These are phyloP conservation scores for Thelaira solivaga DNA, from an alignment of 2,888 invertebrate species.

Conservation along the genomic window DNA sequence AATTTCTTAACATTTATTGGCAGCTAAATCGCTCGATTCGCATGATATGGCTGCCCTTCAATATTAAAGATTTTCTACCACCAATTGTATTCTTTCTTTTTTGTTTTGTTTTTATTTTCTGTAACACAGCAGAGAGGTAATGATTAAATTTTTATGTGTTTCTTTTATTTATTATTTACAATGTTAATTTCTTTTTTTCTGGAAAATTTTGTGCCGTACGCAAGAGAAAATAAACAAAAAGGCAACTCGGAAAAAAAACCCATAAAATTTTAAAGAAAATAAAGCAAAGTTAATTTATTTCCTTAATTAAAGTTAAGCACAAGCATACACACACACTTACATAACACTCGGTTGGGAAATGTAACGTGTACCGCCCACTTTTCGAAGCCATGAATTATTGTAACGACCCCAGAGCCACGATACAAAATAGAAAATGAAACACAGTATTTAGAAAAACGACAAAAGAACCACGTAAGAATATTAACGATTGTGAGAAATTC, in stretches of 20 bases:
- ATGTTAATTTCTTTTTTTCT: background rate
- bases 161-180: background rate
- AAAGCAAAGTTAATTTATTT: conserved; percentile 50
- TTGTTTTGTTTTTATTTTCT: too few species aligned
- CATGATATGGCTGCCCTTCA: too few species aligned
- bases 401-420: conserved; percentile 54
- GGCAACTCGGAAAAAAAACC: background rate
- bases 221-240: background rate
- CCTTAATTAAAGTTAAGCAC: conserved; percentile 43
- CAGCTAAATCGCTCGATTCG: too few species aligned
- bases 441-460: conserved; percentile 10
- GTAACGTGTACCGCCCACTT: conserved; percentile 42
- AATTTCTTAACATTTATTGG: too few species aligned
- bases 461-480: conserved; percentile 50
- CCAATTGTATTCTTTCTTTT: too few species aligned
- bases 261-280: background rate
- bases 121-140: background rate
- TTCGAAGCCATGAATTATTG: conserved; percentile 54
- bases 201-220: background rate
- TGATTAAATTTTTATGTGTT: background rate
- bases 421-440: conserved; percentile 6
- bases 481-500: conserved; percentile 54
- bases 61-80: background rate
- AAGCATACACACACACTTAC: background rate
- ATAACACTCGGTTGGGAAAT: conserved; percentile 1